Conservation (phyloP, 2,888 invertebrate species). For the Apamea anceps region DNA sequence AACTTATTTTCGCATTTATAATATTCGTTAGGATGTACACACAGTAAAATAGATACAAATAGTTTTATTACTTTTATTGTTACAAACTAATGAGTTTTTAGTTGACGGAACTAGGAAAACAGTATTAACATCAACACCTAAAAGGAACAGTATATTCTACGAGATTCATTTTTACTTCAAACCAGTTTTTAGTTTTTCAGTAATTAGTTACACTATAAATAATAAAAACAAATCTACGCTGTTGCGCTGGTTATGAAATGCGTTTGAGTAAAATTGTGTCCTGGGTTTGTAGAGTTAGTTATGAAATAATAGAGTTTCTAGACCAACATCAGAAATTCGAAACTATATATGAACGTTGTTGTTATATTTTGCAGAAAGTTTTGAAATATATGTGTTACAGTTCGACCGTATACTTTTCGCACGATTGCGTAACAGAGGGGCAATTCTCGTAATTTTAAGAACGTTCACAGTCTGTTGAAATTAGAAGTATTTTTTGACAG, state of each 20-base stretch:
- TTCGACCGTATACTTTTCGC: not conserved
- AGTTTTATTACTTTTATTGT: too few species aligned
- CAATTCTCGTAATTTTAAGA: too few species aligned
- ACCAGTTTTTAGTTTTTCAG: not conserved
- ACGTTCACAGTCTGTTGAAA: too few species aligned
- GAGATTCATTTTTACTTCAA: not conserved
- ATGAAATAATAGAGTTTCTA: not conserved
- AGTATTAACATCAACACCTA: too few species aligned
- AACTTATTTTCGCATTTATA: too few species aligned
- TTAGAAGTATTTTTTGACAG: too few species aligned
- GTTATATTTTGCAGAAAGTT: not conserved
- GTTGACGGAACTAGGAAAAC: not conserved
- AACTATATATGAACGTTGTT: not conserved
- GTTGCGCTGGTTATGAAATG: too few species aligned
- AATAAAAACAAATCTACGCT: too few species aligned
- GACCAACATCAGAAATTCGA: not conserved
- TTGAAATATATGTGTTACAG: not conserved
- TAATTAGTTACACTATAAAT: not conserved
- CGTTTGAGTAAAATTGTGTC: not conserved
- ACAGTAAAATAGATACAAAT: too few species aligned
- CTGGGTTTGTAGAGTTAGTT: not conserved
- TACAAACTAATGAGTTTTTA: not conserved
- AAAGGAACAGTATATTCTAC: not conserved
- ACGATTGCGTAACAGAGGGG: not conserved
- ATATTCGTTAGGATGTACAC: too few species aligned